Evolutionary conservation across 2,797 vertebrate genomes (phyloP), one percentile per base, ranked within the genome.

Genomic region (Hoplostethus mediterraneus): DNA sequence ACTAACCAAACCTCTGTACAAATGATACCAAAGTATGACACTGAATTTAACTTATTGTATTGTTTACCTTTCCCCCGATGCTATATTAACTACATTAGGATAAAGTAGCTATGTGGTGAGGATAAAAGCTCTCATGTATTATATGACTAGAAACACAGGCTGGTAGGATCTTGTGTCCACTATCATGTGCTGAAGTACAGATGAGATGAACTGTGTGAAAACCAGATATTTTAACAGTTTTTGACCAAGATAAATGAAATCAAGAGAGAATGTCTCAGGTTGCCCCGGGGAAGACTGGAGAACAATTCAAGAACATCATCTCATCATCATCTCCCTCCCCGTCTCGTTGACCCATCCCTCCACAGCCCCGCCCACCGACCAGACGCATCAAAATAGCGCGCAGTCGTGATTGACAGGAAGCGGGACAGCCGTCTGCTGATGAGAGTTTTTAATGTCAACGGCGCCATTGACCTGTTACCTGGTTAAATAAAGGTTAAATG

Each of bases 51-150:
- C 45, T 60, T 38, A 36, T 52, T 16, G 4, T 6, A 48, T 57
- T 77, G 53, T 30, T 2, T 13, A 44, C 31, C 31, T 49, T 25
- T 25, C 52, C 56, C 16, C 57, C 28, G 57, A 57, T 14, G 5
- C 40, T 63, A 33, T 17, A 59, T 79, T 76, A 64, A 56, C 55
- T 17, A 21, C n/a, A 25, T 17, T 36, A 45, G 67, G 30, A 62
- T 67, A 13, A 75, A 73, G 48, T 30, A 0, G 2, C 45, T 55
- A 54, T 63, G 52, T 42, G 53, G 52, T 38, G 49, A 45, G 71
- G 60, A 82, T 74, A 59, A 77, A 80, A 64, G 73, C 73, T 66
- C 61, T 36, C 55, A 56, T 81, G 63, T 67, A 72, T 87, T 60
- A 63, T 13, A 30, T 74, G 47, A 52, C 38, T 54, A 52, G 53